Conservation (phyloP, 2,888 invertebrate genomes). For the Andrena dorsata region DNA sequence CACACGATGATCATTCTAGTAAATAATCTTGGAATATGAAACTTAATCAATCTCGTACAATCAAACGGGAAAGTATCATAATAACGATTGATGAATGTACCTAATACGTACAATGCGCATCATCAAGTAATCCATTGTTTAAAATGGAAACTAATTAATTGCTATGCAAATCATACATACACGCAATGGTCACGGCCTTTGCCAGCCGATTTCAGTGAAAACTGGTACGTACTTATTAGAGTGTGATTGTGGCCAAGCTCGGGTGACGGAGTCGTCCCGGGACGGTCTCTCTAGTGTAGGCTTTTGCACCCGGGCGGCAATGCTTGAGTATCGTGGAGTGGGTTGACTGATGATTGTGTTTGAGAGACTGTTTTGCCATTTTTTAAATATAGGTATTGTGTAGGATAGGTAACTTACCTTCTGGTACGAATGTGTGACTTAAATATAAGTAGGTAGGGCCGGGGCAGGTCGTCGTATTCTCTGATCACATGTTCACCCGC, state of each 20-base stretch:
- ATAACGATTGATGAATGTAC: too few species aligned
- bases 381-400: constrained; percentile 13
- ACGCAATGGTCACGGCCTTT: constrained; percentile 12
- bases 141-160: neutral
- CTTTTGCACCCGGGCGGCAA: constrained; percentile 7
- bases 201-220: constrained; percentile 21
- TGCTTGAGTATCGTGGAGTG: constrained; percentile 9
- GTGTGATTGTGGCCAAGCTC: neutral
- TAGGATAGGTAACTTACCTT: constrained; percentile 19
- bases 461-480: neutral
- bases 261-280: constrained; percentile 17
- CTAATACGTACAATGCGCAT: too few species aligned
- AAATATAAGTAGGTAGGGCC: constrained; percentile 22
- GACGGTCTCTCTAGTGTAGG: constrained; percentile 15
- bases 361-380: constrained; percentile 1
- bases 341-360: constrained; percentile 1
- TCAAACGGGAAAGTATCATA: too few species aligned
- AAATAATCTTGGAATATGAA: too few species aligned
- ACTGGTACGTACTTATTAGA: constrained; percentile 25
- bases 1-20: too few species aligned
- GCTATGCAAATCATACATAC: neutral
- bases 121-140: neutral
- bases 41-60: too few species aligned
- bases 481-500: neutral
- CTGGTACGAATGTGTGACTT: neutral